Evolutionary conservation across 2,888 invertebrate species (phyloP), one percentile per base, ranked within the genome.

Genomic region (Busseola fusca): DNA sequence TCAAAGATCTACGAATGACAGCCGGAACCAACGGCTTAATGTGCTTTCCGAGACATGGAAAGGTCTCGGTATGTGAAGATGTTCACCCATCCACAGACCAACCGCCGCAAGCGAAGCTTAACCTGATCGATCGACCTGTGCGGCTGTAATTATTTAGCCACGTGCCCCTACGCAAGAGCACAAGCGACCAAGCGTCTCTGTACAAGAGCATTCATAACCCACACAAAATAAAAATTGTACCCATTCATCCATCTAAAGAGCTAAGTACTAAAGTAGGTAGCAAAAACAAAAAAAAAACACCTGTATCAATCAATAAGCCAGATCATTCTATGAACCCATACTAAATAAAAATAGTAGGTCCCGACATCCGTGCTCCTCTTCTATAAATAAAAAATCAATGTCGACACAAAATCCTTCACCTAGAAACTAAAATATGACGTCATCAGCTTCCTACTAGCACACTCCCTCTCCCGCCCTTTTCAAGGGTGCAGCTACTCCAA

Each of bases 401-500:
- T 25, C 34, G 0, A n/a, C 27, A 27, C 27, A 27, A 16, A 67
- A 67, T 2, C n/a, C 21, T 60, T 74, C 48, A 76, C 59, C 50
- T 71, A 54, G 30, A 54, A 68, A 57, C 14, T 45, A n/a, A 40
- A n/a, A 1, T 14, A 21, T 72, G 30, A 71, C 45, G 62, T 63
- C 72, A 72, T 64, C 48, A 3, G 37, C 30, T 40, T 45, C 25
- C 69, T 48, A 25, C 25, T 77, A 48, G 30, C 30, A 40, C 14
- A 76, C n/a, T 59, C 66, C 60, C 69, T 52, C 45, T 48, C 40
- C 72, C 63, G 5, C 21, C 21, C 1, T 27, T 25, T 71, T 48
- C 37, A 78, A 59, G 74, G 74, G 63, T 75, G 63, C 74, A 78
- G 21, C 27, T 65, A 79, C 64, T 50, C 21, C 7, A 60, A 60